These are phyloP conservation scores for Ceratina japonica DNA, from an alignment of 1,140 invertebrate species.

Conservation along the genomic window DNA sequence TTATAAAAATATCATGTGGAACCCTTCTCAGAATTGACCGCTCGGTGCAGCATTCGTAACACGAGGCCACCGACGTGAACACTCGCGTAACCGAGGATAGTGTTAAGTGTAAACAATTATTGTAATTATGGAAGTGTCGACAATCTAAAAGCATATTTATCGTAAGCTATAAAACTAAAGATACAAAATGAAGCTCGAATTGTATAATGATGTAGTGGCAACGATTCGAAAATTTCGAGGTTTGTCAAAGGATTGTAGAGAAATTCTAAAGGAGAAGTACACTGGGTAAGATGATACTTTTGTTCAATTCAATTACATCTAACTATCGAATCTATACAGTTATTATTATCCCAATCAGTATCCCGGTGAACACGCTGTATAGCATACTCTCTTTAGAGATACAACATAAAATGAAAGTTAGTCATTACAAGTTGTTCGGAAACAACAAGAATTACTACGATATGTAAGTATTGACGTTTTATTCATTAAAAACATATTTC, in stretches of 20 bases:
- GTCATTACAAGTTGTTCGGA: constrained; percentile 62
- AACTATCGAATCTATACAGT: not conserved
- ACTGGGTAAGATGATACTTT: constrained; percentile 54
- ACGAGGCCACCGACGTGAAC: too few species aligned
- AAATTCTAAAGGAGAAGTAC: constrained; percentile 64
- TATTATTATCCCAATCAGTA: constrained; percentile 65
- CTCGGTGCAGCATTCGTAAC: too few species aligned
- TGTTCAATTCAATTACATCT: not conserved
- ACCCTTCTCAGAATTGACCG: too few species aligned
- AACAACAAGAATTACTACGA: constrained; percentile 59
- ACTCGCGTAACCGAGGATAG: too few species aligned
- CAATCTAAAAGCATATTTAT: too few species aligned
- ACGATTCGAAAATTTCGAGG: constrained; percentile 66
- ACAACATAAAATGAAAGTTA: constrained; percentile 76
- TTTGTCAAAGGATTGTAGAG: constrained; percentile 66
- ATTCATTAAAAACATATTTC: not conserved
- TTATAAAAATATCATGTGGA: too few species aligned
- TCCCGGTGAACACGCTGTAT: constrained; percentile 78
- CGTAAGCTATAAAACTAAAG: too few species aligned
- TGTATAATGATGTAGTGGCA: constrained; percentile 62
- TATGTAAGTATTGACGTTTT: constrained; percentile 50
- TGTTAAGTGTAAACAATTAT: too few species aligned
- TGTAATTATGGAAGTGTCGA: too few species aligned
- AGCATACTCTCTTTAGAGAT: constrained; percentile 79
- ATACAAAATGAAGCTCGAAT: constrained; percentile 61